Evolutionary conservation across 1,140 invertebrate genomes (phyloP).

Genomic region (Spodoptera litura): DNA sequence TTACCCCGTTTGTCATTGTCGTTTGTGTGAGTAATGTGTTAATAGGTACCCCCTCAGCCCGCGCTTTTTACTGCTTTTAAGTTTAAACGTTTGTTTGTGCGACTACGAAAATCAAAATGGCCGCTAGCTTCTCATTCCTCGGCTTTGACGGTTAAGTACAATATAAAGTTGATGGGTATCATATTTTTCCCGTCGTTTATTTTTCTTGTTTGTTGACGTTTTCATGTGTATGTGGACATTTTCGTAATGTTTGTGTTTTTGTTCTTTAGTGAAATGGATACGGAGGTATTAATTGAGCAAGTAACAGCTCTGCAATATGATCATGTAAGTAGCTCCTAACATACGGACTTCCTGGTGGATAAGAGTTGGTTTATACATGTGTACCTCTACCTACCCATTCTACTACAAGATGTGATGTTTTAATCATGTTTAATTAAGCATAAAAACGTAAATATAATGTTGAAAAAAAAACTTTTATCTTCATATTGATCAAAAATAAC

Average conservation of each 20-base stretch:
- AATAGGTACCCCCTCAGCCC: conserved; percentile 50
- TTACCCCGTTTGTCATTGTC: conserved; percentile 55
- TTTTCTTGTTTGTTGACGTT: not conserved
- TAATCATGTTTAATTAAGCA: too few species aligned
- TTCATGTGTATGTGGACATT: not conserved
- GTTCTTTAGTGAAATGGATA: too few species aligned
- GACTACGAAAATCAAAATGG: conserved; percentile 48
- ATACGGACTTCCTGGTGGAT: too few species aligned
- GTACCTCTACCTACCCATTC: too few species aligned
- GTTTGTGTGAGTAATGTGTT: conserved; percentile 55
- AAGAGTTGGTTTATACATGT: too few species aligned
- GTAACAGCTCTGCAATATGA: too few species aligned
- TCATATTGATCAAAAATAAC: too few species aligned
- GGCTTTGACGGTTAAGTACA: conserved; percentile 14
- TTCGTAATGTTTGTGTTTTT: not conserved
- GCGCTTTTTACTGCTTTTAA: conserved; percentile 49
- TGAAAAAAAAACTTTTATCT: too few species aligned
- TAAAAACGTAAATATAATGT: too few species aligned
- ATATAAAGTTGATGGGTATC: conserved; percentile 16
- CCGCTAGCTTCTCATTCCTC: conserved; percentile 33
- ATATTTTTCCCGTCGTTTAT: conserved; percentile 1
- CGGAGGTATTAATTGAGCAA: too few species aligned
- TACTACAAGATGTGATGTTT: too few species aligned
- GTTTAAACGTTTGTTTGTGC: conserved; percentile 51
- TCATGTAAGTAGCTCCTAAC: too few species aligned